These are phyloP conservation scores for Apamea anceps DNA, from an alignment of 2,888 invertebrate species.

Conservation along the genomic window DNA sequence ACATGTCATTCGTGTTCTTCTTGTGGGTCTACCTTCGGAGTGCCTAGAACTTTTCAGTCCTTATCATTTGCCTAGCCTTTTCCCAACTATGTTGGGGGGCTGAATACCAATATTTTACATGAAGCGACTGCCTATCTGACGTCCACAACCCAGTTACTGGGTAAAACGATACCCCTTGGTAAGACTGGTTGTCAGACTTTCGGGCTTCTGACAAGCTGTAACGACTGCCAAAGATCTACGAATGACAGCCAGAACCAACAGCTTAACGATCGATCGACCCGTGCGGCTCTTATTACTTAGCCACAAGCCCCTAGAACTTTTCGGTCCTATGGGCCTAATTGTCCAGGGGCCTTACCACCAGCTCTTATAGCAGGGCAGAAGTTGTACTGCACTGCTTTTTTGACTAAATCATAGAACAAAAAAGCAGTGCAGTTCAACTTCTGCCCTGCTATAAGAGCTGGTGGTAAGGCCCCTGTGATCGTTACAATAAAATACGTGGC, in stretches of 20 bases:
- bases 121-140: not conserved
- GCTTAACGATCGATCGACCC: not conserved
- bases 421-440: no score
- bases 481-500: not conserved
- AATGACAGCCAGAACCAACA: not conserved
- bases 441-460: no score
- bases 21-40: not conserved
- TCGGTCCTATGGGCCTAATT: not conserved
- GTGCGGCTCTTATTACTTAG: not conserved
- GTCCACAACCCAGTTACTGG: not conserved
- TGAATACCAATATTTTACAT: not conserved
- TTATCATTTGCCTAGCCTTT: no score
- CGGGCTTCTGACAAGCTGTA: not conserved
- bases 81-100: no score
- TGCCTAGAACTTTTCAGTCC: not conserved
- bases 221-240: not conserved
- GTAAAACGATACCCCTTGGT: not conserved
- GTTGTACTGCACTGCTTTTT: no score
- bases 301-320: not conserved
- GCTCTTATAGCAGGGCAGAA: no score
- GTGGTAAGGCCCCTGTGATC: not conserved
- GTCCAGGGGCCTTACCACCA: no score
- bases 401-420: no score
- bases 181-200: not conserved
- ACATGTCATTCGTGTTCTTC: not conserved